Evolutionary conservation across 2,888 invertebrate genomes (phyloP), one percentile per base, ranked within the genome.

Genomic region (Cenopis cana): DNA sequence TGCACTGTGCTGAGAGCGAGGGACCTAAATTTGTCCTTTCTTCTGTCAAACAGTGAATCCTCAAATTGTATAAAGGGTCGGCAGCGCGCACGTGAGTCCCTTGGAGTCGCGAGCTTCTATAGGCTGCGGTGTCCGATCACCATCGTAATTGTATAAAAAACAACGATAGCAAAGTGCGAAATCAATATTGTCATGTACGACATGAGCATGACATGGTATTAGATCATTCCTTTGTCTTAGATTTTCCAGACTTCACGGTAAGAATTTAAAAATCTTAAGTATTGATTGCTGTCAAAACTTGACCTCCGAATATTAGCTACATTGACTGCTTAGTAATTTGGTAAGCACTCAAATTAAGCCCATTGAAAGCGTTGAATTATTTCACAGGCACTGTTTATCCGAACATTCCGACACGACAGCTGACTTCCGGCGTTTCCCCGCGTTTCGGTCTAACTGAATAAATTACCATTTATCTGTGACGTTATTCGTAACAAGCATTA

Each of bases 401-500:
- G 69, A 50, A 64, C 50, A 69, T 52, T 14, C 24, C 61, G 61
- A 29, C 50, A 52, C 52, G 64, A 69, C 69, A 69, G 56, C 56
- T 62, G 56, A 69, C 56, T 69, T 62, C 69, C 69, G 56, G 18
- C 59, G 57, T 65, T 55, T 55, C 50, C 36, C 64, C 38, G 64
- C 64, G 64, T 64, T 69, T 69, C 50, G 50, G 50, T 57, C 38
- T 64, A 46, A 62, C 64, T 64, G 69, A 69, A 69, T 69, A 69
- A 57, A 64, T 69, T 64, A 64, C 64, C 14, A 64, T 57, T 64
- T 57, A 64, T 64, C 50, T 41, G 69, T 41, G 57, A 62, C 29
- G 41, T 69, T 62, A 69, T 64, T 57, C 38, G 38, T 29, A 29
- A n/a, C 41, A 64, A 62, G 20, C 57, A 55, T 49, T 56, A 54